Evolutionary conservation across 2,888 invertebrate genomes (phyloP).

Genomic region (Tinea trinotella): DNA sequence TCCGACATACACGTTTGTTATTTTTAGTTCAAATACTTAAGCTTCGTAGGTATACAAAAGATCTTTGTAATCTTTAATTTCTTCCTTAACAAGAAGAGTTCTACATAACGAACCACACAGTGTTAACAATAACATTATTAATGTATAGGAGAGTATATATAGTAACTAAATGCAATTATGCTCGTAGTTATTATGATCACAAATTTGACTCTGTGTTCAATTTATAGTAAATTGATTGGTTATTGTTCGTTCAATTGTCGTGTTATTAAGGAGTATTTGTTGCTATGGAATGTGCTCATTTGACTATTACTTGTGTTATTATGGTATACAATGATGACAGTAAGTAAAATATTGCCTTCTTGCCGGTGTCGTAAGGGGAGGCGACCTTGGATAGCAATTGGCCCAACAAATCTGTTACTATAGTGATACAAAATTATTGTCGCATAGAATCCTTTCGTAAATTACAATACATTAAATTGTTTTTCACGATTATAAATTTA

Average conservation of each 20-base stretch:
- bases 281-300: conserved; percentile 24
- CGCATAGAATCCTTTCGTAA: background rate
- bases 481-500: background rate
- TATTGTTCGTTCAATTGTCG: conserved; percentile 27
- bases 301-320: conserved; percentile 18
- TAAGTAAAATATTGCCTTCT: conserved; percentile 14
- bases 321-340: conserved; percentile 14
- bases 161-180: conserved; percentile 4
- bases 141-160: background rate
- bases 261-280: conserved; percentile 25
- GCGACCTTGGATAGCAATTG: conserved; percentile 21
- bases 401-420: conserved; percentile 25
- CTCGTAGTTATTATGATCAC: background rate
- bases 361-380: conserved; percentile 13
- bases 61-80: background rate
- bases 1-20: too few relatives aligned
- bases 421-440: conserved; percentile 10
- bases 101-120: too few relatives aligned
- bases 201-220: conserved; percentile 1
- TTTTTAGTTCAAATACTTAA: background rate
- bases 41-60: background rate
- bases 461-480: background rate
- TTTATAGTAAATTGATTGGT: conserved; percentile 24
- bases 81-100: too few relatives aligned
- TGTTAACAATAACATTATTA: too few relatives aligned